Conservation (phyloP, 2,797 vertebrate genomes). For the Lateolabrax maculatus region DNA sequence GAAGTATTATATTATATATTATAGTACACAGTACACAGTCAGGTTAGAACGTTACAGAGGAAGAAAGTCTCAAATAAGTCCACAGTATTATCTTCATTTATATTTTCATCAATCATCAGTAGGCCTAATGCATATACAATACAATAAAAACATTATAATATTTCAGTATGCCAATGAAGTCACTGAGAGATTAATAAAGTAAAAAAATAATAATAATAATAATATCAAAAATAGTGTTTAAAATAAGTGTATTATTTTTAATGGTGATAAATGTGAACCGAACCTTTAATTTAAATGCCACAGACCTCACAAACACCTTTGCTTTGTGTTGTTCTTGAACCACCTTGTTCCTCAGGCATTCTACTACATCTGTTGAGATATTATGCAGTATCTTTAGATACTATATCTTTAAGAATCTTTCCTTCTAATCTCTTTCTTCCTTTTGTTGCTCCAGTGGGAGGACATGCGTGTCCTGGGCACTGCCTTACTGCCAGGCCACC, state of each 20-base stretch:
- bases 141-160: neutral
- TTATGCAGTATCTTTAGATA: neutral
- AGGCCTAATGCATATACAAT: no score
- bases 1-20: neutral
- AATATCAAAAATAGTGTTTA: neutral
- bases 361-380: neutral
- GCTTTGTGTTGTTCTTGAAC: neutral
- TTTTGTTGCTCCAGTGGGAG: constrained; percentile 88
- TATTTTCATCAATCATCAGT: neutral
- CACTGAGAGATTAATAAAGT: neutral
- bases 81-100: no score
- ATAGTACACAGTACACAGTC: neutral
- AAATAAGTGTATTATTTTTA: no score
- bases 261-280: no score
- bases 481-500: constrained; percentile 88
- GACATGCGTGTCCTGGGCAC: constrained; percentile 88
- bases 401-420: neutral
- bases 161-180: neutral
- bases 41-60: neutral
- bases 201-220: neutral
- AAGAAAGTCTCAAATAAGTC: neutral
- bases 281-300: neutral
- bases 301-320: neutral
- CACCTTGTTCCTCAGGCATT: neutral
- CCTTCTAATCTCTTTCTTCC: neutral